Evolutionary conservation across 64 coral and sea anemone species (phyloP).

Genomic region (Cladopsammia gracilis): DNA sequence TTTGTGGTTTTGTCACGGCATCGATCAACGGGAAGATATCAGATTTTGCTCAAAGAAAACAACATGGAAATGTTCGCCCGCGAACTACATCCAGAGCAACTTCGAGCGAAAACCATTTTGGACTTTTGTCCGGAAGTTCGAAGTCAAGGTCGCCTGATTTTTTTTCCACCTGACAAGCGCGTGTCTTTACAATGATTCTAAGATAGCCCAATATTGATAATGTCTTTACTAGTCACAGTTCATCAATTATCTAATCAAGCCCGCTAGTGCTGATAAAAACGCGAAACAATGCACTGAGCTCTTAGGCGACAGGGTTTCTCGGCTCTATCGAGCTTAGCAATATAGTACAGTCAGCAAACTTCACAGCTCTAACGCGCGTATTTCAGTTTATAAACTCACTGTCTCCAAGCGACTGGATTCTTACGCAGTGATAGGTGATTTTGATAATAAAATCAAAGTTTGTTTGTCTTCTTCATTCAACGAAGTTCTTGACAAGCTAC

Average conservation of each 20-base stretch:
- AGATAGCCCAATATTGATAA: conserved; percentile 29
- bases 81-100: not conserved
- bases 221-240: not conserved
- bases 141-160: conserved; percentile 27
- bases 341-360: conserved; percentile 1
- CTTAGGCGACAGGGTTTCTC: not conserved
- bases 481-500: not conserved
- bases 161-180: not conserved
- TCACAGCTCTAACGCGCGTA: not conserved
- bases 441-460: conserved; percentile 43
- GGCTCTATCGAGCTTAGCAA: not conserved
- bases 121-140: not conserved
- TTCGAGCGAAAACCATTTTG: not conserved
- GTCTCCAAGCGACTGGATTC: not conserved
- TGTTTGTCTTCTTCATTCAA: not conserved
- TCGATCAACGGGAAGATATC: not conserved
- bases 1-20: conserved; percentile 21
- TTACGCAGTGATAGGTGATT: not conserved
- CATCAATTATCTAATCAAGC: conserved; percentile 37
- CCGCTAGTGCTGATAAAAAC: not conserved
- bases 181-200: conserved; percentile 10
- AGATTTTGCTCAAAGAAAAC: not conserved
- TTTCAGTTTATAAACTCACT: not conserved
- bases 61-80: not conserved
- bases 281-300: not conserved